A percentile compares a stretch with the other conserved stretches of the same genome.
Evolutionary conservation across 2,888 invertebrate genomes (phyloP).

Genomic region (Papilio gigon): DNA sequence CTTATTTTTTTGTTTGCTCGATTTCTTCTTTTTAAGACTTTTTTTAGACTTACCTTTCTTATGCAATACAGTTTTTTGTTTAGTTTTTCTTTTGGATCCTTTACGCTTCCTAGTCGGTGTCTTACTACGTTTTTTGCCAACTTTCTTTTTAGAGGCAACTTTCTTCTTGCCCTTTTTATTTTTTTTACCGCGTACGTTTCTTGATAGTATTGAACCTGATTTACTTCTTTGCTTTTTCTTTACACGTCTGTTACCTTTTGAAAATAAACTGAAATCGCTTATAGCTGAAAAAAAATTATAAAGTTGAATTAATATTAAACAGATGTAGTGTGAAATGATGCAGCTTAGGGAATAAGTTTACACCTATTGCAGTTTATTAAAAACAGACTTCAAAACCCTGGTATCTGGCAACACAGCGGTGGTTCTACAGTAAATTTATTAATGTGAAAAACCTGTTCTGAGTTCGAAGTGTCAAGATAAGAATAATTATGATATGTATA

Average conservation of each 20-base stretch:
- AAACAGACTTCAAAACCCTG: neutral
- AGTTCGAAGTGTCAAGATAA: too few relatives aligned
- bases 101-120: neutral
- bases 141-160: conserved; percentile 13
- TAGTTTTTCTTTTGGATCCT: neutral
- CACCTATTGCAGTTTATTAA: neutral
- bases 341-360: neutral
- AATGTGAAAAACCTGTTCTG: too few relatives aligned
- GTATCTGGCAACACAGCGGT: neutral
- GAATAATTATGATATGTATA: too few relatives aligned
- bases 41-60: neutral
- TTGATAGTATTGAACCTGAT: neutral
- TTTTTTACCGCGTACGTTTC: conserved; percentile 41
- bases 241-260: conserved; percentile 9
- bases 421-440: too few relatives aligned
- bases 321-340: neutral
- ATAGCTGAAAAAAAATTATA: neutral
- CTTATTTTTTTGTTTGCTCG: neutral
- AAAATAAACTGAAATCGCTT: conserved; percentile 7
- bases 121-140: neutral
- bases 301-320: neutral
- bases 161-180: conserved; percentile 45
- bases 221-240: neutral
- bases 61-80: neutral
- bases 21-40: conserved; percentile 8